Percentiles rank a stretch among this genome's conserved stretches.
These are phyloP conservation scores for Frankliniella intonsa DNA, from an alignment of 2,888 invertebrate genomes.

Conservation along the genomic window DNA sequence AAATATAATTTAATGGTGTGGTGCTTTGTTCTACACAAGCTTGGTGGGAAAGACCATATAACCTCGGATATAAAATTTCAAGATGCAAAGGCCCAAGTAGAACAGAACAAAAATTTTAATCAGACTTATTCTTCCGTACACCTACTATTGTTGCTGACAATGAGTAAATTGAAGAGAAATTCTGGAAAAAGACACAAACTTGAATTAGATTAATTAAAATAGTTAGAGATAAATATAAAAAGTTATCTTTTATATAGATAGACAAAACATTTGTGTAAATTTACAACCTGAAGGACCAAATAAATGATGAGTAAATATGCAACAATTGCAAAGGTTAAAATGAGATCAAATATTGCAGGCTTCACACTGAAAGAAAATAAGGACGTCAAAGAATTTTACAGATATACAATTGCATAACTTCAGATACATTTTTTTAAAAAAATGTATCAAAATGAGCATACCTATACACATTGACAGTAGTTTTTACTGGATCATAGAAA, in stretches of 20 bases:
- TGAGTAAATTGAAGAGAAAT: constrained; percentile 36
- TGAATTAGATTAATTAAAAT: not conserved
- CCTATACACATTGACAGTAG: constrained; percentile 82
- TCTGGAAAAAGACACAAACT: constrained; percentile 28
- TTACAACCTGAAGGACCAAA: constrained; percentile 59
- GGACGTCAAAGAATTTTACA: not conserved
- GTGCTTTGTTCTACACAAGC: no score
- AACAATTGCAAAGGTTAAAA: constrained; percentile 80
- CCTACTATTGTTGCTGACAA: not conserved
- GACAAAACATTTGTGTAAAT: not conserved
- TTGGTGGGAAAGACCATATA: no score
- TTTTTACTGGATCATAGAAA: constrained; percentile 78
- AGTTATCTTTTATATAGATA: not conserved
- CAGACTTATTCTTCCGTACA: not conserved
- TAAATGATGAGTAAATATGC: constrained; percentile 83
- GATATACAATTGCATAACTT: not conserved
- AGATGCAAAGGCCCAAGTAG: no score
- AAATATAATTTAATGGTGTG: no score
- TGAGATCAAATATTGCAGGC: constrained; percentile 95
- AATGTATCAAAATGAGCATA: constrained; percentile 45
- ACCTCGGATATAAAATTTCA: no score
- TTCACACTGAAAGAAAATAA: constrained; percentile 71
- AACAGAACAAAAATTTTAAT: not conserved
- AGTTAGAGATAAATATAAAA: not conserved
- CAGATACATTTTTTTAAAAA: not conserved